These are phyloP conservation scores for Trichogramma pretiosum DNA, from an alignment of 1,140 invertebrate genomes.

Conservation along the genomic window DNA sequence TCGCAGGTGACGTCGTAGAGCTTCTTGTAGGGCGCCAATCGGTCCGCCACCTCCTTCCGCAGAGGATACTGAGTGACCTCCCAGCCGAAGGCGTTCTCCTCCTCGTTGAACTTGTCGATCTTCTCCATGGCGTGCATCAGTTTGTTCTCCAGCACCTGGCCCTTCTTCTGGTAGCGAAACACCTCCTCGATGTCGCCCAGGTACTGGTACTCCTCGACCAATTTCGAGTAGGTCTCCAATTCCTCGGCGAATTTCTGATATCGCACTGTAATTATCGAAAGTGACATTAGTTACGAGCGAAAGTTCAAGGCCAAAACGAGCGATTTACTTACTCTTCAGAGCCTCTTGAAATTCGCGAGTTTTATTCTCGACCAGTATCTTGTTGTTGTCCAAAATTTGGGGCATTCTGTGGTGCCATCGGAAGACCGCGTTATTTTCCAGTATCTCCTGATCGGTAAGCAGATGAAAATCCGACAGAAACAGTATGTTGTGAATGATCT, in stretches of 20 bases:
- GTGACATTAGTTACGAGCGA: too few species aligned
- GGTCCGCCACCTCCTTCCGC: slow-evolving; percentile 63
- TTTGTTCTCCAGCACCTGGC: slow-evolving; percentile 62
- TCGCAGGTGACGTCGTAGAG: slow-evolving; percentile 80
- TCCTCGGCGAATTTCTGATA: slow-evolving; percentile 70
- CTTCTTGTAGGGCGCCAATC: slow-evolving; percentile 71
- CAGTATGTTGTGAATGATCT: slow-evolving; percentile 56
- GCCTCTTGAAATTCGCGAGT: slow-evolving; percentile 78
- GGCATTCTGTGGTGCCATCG: slow-evolving; percentile 76
- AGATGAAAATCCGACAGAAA: slow-evolving; percentile 71
- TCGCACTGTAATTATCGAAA: slow-evolving; percentile 40
- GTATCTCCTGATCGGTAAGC: slow-evolving; percentile 72
- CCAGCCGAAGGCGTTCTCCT: slow-evolving; percentile 82
- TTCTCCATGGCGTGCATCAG: slow-evolving; percentile 63
- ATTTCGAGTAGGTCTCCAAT: slow-evolving; percentile 67
- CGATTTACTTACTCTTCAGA: slow-evolving; percentile 48
- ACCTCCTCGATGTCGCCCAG: slow-evolving; percentile 79
- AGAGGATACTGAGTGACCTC: slow-evolving; percentile 82
- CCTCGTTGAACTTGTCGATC: slow-evolving; percentile 86
- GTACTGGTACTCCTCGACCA: slow-evolving; percentile 76
- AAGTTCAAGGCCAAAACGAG: neutral
- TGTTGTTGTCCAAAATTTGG: slow-evolving; percentile 70
- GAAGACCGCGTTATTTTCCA: slow-evolving; percentile 71
- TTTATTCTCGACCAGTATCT: slow-evolving; percentile 69
- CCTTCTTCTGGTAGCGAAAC: slow-evolving; percentile 71